A percentile compares a stretch with the other conserved stretches of the same genome.
phyloP scores from a whole-genome alignment of 2,888 invertebrate genomes.

The Eueremaeus valkanovi region DNA sequence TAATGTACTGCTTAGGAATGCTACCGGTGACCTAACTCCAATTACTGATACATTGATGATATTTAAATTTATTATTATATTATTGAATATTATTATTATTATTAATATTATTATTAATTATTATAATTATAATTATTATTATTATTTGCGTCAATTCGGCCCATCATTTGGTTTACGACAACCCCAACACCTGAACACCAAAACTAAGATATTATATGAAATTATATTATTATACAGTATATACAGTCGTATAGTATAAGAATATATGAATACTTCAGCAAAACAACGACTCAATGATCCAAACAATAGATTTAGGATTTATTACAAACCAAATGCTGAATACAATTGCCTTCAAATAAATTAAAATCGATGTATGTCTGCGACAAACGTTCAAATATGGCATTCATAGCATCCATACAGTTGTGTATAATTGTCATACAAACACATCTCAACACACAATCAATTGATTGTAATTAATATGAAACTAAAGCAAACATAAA shows the following conservation, averaged over 20 bases:
- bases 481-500: not conserved
- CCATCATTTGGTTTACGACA: slow-evolving; percentile 2
- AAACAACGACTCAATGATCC: slow-evolving; percentile 13
- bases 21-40: slow-evolving; percentile 30
- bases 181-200: not conserved
- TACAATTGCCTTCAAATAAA: slow-evolving; percentile 16
- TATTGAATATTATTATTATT: slow-evolving; percentile 11
- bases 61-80: slow-evolving; percentile 28
- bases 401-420: slow-evolving; percentile 10
- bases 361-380: slow-evolving; percentile 6
- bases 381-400: slow-evolving; percentile 28
- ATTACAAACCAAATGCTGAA: not conserved
- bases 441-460: not conserved
- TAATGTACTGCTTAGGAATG: slow-evolving; percentile 7
- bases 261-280: not conserved
- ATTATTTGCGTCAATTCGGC: not conserved
- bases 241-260: no score
- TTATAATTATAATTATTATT: no score
- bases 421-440: slow-evolving; percentile 22
- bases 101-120: not conserved
- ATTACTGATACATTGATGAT: slow-evolving; percentile 14
- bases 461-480: not conserved
- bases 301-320: not conserved
- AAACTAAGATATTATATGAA: no score
- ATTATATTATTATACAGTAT: no score